These are phyloP conservation scores for Eleginops maclovinus DNA, from an alignment of 2,113 vertebrate species.

Conservation along the genomic window DNA sequence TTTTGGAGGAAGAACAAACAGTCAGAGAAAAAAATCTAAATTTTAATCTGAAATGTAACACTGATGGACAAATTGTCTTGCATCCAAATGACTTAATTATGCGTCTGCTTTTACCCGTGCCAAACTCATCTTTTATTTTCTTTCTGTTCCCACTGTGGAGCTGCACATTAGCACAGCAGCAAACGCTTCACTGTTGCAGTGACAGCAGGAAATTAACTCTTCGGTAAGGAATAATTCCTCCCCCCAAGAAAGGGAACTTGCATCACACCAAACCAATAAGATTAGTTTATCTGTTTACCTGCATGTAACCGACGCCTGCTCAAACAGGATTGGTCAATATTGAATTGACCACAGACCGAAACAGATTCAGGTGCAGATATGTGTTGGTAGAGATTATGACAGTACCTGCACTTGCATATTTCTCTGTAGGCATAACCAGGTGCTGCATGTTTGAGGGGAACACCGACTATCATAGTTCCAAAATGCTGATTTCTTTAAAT, in stretches of 20 bases:
- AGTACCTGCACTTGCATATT: too few species aligned
- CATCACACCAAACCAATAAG: neutral
- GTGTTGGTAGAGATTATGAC: neutral
- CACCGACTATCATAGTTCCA: neutral
- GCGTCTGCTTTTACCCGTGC: neutral
- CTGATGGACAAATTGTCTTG: constrained; percentile 15
- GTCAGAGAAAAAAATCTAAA: neutral
- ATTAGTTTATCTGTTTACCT: neutral
- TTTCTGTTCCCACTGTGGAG: constrained; percentile 34
- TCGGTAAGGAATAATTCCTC: constrained; percentile 25
- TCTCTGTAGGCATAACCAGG: neutral
- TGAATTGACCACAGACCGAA: neutral
- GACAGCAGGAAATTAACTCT: constrained; percentile 53
- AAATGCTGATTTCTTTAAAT: neutral
- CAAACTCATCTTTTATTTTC: too few species aligned
- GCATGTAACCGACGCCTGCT: neutral
- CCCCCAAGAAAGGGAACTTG: neutral
- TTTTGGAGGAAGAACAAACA: neutral
- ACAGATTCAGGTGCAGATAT: neutral
- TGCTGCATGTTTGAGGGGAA: constrained; percentile 7
- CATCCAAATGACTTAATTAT: constrained; percentile 48
- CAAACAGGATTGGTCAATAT: neutral
- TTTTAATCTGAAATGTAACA: constrained; percentile 7
- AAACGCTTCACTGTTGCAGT: constrained; percentile 24
- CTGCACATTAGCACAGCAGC: constrained; percentile 29